Conservation (phyloP, 2,113 vertebrate species). For the Empidonax alnorum region DNA sequence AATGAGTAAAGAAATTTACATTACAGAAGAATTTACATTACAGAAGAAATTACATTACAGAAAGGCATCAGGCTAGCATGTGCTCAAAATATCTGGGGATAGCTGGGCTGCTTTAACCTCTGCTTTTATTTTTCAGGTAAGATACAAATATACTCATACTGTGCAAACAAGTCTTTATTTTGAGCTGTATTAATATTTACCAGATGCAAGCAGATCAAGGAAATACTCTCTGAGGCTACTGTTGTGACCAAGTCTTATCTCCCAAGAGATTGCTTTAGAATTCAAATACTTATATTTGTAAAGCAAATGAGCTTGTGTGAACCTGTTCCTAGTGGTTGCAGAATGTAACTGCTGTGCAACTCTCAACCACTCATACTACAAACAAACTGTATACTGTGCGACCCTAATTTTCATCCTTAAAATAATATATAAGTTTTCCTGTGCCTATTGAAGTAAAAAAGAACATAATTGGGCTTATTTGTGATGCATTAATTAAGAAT, state of each 20-base stretch:
- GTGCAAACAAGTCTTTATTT: constrained; percentile 31
- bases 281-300: background rate
- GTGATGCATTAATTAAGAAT: background rate
- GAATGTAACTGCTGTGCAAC: background rate
- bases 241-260: background rate
- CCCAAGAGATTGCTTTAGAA: background rate
- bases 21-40: background rate
- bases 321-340: background rate
- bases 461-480: background rate
- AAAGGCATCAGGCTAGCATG: background rate
- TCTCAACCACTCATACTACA: background rate
- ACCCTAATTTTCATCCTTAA: background rate
- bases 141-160: background rate
- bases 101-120: background rate
- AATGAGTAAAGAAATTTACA: background rate
- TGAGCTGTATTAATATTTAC: constrained; percentile 24
- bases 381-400: background rate
- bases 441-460: background rate
- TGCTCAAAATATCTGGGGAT: background rate
- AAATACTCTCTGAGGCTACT: background rate
- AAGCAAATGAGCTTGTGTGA: background rate
- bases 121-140: background rate
- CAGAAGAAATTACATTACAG: background rate
- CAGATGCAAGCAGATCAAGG: constrained; percentile 32
- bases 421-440: background rate